These are phyloP conservation scores for Lacerta viridis DNA, from an alignment of 2,797 vertebrate genomes.

Conservation along the genomic window DNA sequence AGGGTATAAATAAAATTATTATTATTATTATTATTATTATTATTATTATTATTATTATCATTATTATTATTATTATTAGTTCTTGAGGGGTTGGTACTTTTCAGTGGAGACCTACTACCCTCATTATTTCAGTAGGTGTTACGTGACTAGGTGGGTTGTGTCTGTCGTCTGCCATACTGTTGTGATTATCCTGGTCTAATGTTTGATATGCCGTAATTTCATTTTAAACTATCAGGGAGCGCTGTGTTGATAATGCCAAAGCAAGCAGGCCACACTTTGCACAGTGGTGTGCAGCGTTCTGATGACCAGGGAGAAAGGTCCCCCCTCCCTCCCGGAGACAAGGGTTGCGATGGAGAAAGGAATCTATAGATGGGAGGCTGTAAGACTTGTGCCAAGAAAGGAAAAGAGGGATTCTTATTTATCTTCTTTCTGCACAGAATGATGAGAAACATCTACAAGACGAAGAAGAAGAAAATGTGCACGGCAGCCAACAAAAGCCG, in stretches of 20 bases:
- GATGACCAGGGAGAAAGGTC: neutral
- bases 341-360: neutral
- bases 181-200: conserved; percentile 59
- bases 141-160: neutral
- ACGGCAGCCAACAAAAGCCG: too few relatives aligned
- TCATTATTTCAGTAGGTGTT: conserved; percentile 56
- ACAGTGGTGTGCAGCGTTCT: neutral
- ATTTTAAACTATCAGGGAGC: conserved; percentile 45
- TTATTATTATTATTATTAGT: neutral
- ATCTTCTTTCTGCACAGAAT: neutral
- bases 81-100: conserved; percentile 5
- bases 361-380: accelerated
- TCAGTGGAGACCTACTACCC: conserved; percentile 36
- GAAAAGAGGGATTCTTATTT: neutral
- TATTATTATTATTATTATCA: too few relatives aligned
- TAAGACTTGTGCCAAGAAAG: neutral
- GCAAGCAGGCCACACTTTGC: conserved; percentile 35
- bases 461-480: neutral
- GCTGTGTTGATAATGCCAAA: conserved; percentile 30
- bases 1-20: too few relatives aligned
- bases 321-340: too few relatives aligned
- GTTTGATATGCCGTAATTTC: conserved; percentile 38
- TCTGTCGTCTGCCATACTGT: neutral
- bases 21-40: too few relatives aligned
- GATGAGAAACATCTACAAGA: too few relatives aligned